Conservation (phyloP, 1,140 invertebrate genomes). For the Scaptomyza montana region DNA sequence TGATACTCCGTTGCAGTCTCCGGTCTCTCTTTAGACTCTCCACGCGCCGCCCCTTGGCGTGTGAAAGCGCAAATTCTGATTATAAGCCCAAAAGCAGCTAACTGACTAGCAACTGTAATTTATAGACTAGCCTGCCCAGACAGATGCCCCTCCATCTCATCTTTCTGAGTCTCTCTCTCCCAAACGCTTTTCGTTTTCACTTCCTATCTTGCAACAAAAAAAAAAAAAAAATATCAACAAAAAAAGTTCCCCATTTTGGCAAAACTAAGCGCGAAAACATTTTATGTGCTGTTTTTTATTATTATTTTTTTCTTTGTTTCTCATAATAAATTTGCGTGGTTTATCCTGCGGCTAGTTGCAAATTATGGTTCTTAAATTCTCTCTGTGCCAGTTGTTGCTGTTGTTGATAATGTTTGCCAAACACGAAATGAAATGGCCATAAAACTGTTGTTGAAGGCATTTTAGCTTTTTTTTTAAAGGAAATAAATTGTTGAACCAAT, state of each 20-base stretch:
- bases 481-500: conserved; percentile 71
- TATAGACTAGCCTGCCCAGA: conserved; percentile 61
- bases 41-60: conserved; percentile 47
- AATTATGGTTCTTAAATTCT: conserved; percentile 80
- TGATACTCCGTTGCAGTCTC: conserved; percentile 12
- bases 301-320: conserved; percentile 51
- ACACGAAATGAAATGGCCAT: conserved; percentile 75
- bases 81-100: conserved; percentile 58
- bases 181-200: conserved; percentile 73
- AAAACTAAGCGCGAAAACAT: conserved; percentile 36
- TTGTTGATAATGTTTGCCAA: conserved; percentile 71
- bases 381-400: conserved; percentile 21
- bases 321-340: conserved; percentile 79
- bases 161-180: not conserved
- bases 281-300: conserved; percentile 59
- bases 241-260: conserved; percentile 21
- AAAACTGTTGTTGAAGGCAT: conserved; percentile 59
- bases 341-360: conserved; percentile 73
- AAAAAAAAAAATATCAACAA: not conserved
- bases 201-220: conserved; percentile 45
- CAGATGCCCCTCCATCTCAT: conserved; percentile 32
- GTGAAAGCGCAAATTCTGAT: conserved; percentile 80
- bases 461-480: conserved; percentile 54
- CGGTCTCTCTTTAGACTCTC: conserved; percentile 4
- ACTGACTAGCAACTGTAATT: conserved; percentile 69